These are phyloP conservation scores for Sebastes vulpes DNA, from an alignment of 2,797 vertebrate genomes.

Conservation along the genomic window DNA sequence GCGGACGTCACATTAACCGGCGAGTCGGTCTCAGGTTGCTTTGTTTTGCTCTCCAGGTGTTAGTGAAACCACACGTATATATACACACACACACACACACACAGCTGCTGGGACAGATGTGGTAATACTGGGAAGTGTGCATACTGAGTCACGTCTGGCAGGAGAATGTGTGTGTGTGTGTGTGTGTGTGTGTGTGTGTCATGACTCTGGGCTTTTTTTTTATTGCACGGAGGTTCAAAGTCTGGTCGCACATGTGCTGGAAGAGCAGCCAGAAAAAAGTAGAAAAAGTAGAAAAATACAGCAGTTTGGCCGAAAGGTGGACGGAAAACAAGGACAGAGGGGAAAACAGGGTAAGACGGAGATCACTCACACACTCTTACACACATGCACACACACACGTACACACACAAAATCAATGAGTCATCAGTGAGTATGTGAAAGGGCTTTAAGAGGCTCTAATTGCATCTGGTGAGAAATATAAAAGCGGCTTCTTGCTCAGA, in stretches of 20 bases:
- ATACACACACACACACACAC: slow-evolving; percentile 1
- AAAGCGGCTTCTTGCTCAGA: slow-evolving; percentile 67
- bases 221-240: slow-evolving; percentile 46
- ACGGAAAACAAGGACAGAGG: slow-evolving; percentile 49
- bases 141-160: slow-evolving; percentile 77
- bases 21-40: slow-evolving; percentile 29
- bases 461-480: slow-evolving; percentile 78
- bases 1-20: neutral
- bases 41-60: slow-evolving; percentile 68
- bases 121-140: slow-evolving; percentile 56
- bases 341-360: slow-evolving; percentile 27
- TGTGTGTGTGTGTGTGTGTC: slow-evolving; percentile 49
- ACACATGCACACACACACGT: slow-evolving; percentile 5
- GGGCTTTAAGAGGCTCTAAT: slow-evolving; percentile 77
- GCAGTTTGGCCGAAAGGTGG: slow-evolving; percentile 42
- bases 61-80: slow-evolving; percentile 38
- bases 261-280: slow-evolving; percentile 32
- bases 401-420: slow-evolving; percentile 64
- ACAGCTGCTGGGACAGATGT: slow-evolving; percentile 78
- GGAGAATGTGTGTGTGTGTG: slow-evolving; percentile 6
- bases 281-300: slow-evolving; percentile 1
- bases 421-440: slow-evolving; percentile 73
- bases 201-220: slow-evolving; percentile 61
- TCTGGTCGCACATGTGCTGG: slow-evolving; percentile 46
- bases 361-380: slow-evolving; percentile 25